Evolutionary conservation across 2,113 vertebrate genomes (phyloP).

Genomic region (Todiramphus chloris): DNA sequence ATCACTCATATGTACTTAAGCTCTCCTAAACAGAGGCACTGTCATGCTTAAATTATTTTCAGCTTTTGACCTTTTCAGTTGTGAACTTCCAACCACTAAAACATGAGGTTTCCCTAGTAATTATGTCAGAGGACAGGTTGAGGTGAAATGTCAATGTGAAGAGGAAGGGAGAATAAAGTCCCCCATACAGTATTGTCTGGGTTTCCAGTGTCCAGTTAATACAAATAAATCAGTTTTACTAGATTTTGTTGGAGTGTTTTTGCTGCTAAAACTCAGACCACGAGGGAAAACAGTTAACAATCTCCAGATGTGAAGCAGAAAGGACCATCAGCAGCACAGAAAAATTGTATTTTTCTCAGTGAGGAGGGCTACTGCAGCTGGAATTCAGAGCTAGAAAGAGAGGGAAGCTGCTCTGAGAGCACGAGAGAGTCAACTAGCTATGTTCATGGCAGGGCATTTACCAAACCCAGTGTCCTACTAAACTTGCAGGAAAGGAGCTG

Average conservation of each 20-base stretch:
- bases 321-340: background rate
- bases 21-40: background rate
- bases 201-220: slow-evolving; percentile 33
- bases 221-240: slow-evolving; percentile 53
- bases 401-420: background rate
- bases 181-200: background rate
- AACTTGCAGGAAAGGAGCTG: background rate
- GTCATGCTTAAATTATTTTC: slow-evolving; percentile 36
- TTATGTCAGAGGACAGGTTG: slow-evolving; percentile 30
- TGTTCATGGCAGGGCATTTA: background rate
- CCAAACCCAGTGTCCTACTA: background rate
- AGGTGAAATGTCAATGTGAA: slow-evolving; percentile 47
- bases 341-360: background rate
- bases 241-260: slow-evolving; percentile 11
- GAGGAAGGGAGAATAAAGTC: slow-evolving; percentile 12
- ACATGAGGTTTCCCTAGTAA: background rate
- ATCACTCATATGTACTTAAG: background rate
- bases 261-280: slow-evolving; percentile 22
- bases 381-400: background rate
- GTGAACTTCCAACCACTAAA: slow-evolving; percentile 13
- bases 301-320: slow-evolving; percentile 47
- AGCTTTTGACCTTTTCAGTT: slow-evolving; percentile 38
- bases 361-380: background rate
- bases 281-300: slow-evolving; percentile 41
- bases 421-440: background rate